Base-by-base conservation (phyloP, 2,113 vertebrate genomes). In the Rhodinocichla rosea region DNA sequence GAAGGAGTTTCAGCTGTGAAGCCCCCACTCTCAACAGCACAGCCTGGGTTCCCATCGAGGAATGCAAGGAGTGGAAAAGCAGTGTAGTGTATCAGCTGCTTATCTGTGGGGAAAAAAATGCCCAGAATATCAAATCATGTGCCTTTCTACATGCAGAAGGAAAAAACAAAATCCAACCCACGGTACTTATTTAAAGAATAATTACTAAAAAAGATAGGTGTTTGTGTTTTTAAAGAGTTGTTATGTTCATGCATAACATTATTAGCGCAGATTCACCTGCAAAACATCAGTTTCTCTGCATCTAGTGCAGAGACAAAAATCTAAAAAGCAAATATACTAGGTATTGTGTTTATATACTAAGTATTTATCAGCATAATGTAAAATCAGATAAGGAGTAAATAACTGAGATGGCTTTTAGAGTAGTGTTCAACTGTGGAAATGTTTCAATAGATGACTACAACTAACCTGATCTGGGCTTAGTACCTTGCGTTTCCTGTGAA, bases 81-180 rank as follows among this genome's bases (percentile, higher is more conserved):
- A 10, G 99, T 99, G 92, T 99, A 99, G 96, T 99, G 99, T 95
- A 99, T 98, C 94, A 99, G 97, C 92, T 99, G 99, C 84, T 99
- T 99, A 81, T 99, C 99, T 99, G 81, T 12, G 33, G 53, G 21
- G 63, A 12, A 86, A 68, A 92, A 89, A 91, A 68, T 13, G 10
- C 5, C 69, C 44, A 35, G 39, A 63, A 8, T 6, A 7, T 70
- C 30, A 92, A 83, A 45, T 80, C 20, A 50, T 4, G 3, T 19
- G 42, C 60, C 20, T 47, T 83, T 33, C 53, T 56, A 39, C 1
- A 3, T 14, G 55, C 30, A 70, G 15, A 65, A 55, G 11, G 33
- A 73, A 65, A 74, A 60, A 37, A 14, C 19, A 69, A 65, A 50
- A 53, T 32, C 35, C 35, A 82, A 30, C 10, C 11, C 33, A 12